phyloP scores from a whole-genome alignment of 2,888 invertebrate genomes.

The Calameuta pallipes region DNA sequence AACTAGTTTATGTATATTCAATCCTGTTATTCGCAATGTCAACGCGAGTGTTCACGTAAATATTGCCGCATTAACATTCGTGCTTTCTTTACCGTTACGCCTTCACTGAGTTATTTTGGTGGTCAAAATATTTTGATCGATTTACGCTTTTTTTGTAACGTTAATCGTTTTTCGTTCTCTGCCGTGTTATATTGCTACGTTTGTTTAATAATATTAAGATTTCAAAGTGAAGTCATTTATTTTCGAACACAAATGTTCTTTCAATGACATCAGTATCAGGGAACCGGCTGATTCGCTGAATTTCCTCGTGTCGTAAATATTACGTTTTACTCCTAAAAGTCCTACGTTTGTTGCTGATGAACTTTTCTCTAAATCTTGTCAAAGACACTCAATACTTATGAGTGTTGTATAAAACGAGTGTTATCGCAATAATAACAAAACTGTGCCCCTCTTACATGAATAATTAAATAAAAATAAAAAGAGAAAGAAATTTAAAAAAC shows the following conservation, averaged over 20 bases:
- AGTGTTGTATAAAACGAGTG: not conserved
- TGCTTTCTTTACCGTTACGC: not conserved
- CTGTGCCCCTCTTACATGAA: not conserved
- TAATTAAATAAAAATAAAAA: not conserved
- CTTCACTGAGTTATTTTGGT: not conserved
- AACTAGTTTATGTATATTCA: not conserved
- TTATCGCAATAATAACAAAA: not conserved
- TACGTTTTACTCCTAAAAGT: not conserved
- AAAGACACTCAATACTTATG: not conserved
- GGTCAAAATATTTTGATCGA: not conserved
- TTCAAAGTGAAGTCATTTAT: not conserved
- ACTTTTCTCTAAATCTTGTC: not conserved
- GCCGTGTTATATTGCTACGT: not conserved
- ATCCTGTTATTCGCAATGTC: not conserved
- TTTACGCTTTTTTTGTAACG: not conserved
- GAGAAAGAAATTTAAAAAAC: not conserved
- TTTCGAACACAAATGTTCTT: not conserved
- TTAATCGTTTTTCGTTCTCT: too few species aligned
- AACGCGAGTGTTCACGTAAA: not conserved
- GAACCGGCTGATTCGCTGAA: not conserved
- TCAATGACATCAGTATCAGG: not conserved
- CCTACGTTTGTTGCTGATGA: too few species aligned
- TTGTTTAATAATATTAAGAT: not conserved
- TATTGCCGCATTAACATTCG: not conserved
- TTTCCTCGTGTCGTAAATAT: not conserved